A percentile compares a stretch with the other conserved stretches of the same genome.
Conservation (phyloP, 2,888 invertebrate genomes). For the Rhingia rostrata region DNA sequence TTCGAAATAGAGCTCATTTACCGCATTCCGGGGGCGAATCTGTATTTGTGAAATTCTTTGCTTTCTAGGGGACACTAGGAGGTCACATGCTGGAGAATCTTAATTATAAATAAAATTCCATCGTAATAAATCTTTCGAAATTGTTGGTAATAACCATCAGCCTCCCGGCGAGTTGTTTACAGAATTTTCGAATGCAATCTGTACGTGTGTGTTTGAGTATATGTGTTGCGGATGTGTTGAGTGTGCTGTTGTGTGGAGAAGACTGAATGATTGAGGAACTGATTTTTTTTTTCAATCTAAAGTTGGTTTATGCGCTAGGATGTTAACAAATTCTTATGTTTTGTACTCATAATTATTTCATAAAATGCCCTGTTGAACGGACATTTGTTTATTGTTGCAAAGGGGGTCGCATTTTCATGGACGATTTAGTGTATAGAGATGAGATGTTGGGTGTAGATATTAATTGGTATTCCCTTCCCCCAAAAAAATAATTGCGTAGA, state of each 20-base stretch:
- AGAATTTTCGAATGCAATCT: conserved; percentile 48
- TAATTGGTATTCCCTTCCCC: too few species aligned
- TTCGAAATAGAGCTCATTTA: conserved; percentile 42
- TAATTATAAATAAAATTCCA: conserved; percentile 64
- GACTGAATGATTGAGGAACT: conserved; percentile 30
- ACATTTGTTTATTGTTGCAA: too few species aligned
- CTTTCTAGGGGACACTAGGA: conserved; percentile 67
- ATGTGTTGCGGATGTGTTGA: not conserved
- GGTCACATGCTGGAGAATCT: conserved; percentile 68
- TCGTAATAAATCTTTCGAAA: conserved; percentile 67
- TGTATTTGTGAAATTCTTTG: conserved; percentile 52
- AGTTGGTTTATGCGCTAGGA: conserved; percentile 13
- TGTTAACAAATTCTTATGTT: conserved; percentile 41
- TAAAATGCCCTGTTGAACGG: not conserved
- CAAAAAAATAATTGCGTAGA: too few species aligned
- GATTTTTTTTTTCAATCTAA: conserved; percentile 1
- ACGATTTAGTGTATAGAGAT: too few species aligned
- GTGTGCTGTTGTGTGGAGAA: not conserved
- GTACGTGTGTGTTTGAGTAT: not conserved
- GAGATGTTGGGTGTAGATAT: too few species aligned
- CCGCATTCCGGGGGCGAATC: conserved; percentile 42
- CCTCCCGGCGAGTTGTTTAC: conserved; percentile 69
- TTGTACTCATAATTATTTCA: conserved; percentile 27
- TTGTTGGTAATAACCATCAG: conserved; percentile 69
- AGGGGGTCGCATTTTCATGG: too few species aligned